A percentile compares a stretch with the other conserved stretches of the same genome.
Evolutionary conservation across 1,140 invertebrate genomes (phyloP).

Genomic region (Drosophila kikkawai): DNA sequence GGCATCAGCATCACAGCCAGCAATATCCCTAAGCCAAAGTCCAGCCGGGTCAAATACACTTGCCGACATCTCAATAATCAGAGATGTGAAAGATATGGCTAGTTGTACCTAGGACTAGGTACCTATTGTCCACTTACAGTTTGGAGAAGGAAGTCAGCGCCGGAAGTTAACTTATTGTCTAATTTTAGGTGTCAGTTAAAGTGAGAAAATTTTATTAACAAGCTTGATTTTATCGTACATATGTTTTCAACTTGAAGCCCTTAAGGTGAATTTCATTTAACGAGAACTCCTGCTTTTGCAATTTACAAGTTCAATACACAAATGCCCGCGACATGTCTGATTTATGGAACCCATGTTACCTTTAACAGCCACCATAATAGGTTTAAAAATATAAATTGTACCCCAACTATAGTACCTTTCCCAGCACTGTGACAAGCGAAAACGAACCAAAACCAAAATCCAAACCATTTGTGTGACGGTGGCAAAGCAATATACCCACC

Average conservation of each 20-base stretch:
- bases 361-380: neutral
- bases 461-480: slow-evolving; percentile 67
- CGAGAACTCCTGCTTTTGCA: neutral
- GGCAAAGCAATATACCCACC: slow-evolving; percentile 27
- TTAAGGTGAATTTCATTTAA: neutral
- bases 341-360: neutral
- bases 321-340: neutral
- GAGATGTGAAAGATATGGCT: slow-evolving; percentile 17
- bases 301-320: neutral
- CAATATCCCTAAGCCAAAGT: slow-evolving; percentile 44
- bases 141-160: neutral
- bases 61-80: slow-evolving; percentile 28
- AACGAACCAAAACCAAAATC: slow-evolving; percentile 25
- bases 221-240: neutral
- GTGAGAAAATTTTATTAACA: neutral
- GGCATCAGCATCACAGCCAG: slow-evolving; percentile 44
- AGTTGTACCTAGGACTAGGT: slow-evolving; percentile 3
- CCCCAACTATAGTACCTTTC: neutral
- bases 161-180: neutral
- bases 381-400: neutral
- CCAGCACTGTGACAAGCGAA: slow-evolving; percentile 16
- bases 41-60: slow-evolving; percentile 70
- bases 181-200: neutral
- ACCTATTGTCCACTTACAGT: neutral
- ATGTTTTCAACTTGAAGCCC: neutral